These are phyloP conservation scores for Channa argus DNA, from an alignment of 2,113 vertebrate species.

Conservation along the genomic window DNA sequence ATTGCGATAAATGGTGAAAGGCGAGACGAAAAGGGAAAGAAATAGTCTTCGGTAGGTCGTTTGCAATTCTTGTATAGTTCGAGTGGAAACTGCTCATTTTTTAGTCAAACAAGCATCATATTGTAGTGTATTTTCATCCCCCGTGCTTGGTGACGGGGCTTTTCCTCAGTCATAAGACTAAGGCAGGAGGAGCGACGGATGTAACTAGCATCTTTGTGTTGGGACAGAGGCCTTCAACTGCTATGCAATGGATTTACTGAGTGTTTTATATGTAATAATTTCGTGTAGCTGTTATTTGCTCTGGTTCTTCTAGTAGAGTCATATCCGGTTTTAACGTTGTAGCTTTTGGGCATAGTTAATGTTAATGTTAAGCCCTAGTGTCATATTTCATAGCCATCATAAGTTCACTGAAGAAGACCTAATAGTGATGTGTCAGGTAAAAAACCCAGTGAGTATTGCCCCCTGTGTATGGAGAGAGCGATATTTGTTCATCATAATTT, in stretches of 20 bases:
- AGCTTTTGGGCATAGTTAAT: constrained; percentile 60
- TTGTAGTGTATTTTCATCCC: background rate
- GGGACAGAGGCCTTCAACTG: constrained; percentile 44
- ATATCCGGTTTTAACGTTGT: constrained; percentile 21
- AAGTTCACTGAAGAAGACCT: background rate
- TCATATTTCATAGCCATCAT: constrained; percentile 33
- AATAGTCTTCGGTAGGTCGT: constrained; percentile 64
- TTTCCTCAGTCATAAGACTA: constrained; percentile 79
- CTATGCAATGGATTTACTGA: no score
- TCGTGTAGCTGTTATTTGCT: rapidly evolving
- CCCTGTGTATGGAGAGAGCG: background rate
- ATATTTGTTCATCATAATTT: no score
- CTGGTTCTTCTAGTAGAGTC: background rate
- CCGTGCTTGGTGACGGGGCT: constrained; percentile 41
- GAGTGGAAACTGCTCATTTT: rapidly evolving
- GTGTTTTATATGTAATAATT: no score
- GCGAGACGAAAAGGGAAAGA: constrained; percentile 34
- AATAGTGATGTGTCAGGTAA: no score
- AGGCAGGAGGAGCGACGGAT: constrained; percentile 57
- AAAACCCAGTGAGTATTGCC: background rate
- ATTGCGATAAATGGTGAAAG: constrained; percentile 50
- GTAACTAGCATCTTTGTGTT: constrained; percentile 33
- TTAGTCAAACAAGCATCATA: background rate
- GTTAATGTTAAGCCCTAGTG: constrained; percentile 32
- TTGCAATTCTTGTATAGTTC: background rate